Conservation (phyloP, 2,888 invertebrate genomes). For the Drosophila anceps region DNA sequence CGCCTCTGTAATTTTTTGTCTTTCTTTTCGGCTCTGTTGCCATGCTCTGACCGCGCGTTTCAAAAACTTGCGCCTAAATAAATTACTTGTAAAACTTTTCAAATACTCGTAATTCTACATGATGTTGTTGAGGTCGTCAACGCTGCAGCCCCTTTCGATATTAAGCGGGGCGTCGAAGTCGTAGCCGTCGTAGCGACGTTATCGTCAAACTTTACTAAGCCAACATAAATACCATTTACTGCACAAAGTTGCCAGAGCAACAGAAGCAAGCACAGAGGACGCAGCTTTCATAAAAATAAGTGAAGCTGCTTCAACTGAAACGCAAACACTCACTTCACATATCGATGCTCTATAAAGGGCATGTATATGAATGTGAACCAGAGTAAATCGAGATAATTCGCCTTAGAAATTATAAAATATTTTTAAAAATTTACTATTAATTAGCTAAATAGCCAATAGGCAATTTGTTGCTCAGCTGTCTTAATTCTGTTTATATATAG, state of each 20-base stretch:
- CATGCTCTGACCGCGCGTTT: conserved; percentile 60
- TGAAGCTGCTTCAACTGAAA: conserved; percentile 42
- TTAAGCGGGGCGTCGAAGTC: conserved; percentile 32
- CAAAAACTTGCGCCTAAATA: conserved; percentile 79
- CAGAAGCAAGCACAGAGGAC: conserved; percentile 30
- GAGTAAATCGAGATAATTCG: background rate
- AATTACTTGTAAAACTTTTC: conserved; percentile 81
- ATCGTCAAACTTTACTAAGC: conserved; percentile 80
- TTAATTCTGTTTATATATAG: background rate
- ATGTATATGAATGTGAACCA: no score
- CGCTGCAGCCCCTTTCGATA: conserved; percentile 57
- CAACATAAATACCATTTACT: conserved; percentile 81
- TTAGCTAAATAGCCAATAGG: background rate
- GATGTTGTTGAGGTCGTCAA: conserved; percentile 81
- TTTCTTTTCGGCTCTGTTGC: conserved; percentile 15
- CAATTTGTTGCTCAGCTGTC: background rate
- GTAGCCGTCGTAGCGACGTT: conserved; percentile 41
- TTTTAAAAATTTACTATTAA: background rate
- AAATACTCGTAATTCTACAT: conserved; percentile 81
- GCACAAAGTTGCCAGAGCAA: conserved; percentile 70
- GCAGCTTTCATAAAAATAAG: conserved; percentile 66
- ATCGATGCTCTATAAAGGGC: conserved; percentile 26
- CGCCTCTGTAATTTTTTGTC: conserved; percentile 18
- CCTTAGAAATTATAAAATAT: background rate
- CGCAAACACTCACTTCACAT: background rate